Base-by-base conservation (phyloP, 2,797 vertebrate species). In the Sebastes trivittatus region DNA sequence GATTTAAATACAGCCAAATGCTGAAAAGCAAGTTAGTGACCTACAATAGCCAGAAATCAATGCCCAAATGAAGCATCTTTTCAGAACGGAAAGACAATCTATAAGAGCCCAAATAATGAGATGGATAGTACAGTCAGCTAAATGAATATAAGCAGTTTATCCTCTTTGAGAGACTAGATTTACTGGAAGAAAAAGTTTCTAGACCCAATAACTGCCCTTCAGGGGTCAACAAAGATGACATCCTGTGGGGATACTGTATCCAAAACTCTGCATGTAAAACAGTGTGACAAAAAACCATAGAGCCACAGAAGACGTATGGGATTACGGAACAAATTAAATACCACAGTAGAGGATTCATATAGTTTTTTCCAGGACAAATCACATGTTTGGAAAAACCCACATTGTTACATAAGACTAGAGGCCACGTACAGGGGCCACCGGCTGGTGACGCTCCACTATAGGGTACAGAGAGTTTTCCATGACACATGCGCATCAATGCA, bases 301-400 rank as follows among this genome's bases (percentile, higher is more conserved):
- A 67, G 22, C 66, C 59, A 42, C 7, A 62, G 14, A 66, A 46
- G 18, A 76, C 30, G 25, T 59, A 18, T 60, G 16, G 66, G 46
- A 79, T 36, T 65, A 60, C 11, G 77, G 64, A 58, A 74, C 63
- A 74, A 80, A 81, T 76, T 67, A 84, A 80, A 78, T 55, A 38
- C 73, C 66, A 78, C 67, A 78, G 42, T 4, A 11, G 30, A 64
- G 20, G 78, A 59, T 75, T 82, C 62, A 58, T 83, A 89, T 76
- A 78, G 68, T 76, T 92, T 91, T 42, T 85, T 91, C 75, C 86
- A 71, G 73, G 60, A 70, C 42, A 69, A 65, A 86, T 65, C 60
- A 58, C 71, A 76, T 59, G 76, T 72, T 81, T 1, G 74, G 84
- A 87, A 86, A 89, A 91, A 77, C 32, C 60, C 87, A 83, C 46